Conservation (phyloP, 2,797 vertebrate genomes). For the Pangasius mekongensis region DNA sequence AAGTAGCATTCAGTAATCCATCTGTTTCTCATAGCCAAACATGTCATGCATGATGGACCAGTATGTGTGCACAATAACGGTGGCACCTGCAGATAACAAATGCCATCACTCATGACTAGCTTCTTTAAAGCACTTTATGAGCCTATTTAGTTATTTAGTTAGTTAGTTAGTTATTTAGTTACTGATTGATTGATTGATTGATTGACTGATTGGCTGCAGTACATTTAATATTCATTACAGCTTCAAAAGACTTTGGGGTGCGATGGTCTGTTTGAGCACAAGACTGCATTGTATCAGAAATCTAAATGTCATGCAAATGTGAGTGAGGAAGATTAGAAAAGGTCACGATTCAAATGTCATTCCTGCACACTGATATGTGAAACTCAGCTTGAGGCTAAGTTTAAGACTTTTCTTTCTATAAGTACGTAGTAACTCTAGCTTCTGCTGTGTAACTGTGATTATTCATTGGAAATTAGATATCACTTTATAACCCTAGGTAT, state of each 20-base stretch:
- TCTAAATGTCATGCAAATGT: slow-evolving; percentile 62
- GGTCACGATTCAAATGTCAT: slow-evolving; percentile 59
- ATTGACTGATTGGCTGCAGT: neutral
- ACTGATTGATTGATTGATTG: neutral
- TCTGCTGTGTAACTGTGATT: neutral
- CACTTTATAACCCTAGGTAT: neutral
- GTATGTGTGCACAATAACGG: slow-evolving; percentile 43
- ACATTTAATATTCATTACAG: neutral
- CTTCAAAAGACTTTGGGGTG: neutral
- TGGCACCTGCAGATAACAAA: slow-evolving; percentile 49
- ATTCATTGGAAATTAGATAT: neutral
- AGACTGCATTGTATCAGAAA: slow-evolving; percentile 46
- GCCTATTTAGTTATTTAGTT: no score
- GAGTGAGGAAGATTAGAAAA: slow-evolving; percentile 55
- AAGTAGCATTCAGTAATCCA: slow-evolving; percentile 41
- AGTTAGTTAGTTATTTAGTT: no score
- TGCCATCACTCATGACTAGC: slow-evolving; percentile 18
- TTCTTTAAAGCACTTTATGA: slow-evolving; percentile 4
- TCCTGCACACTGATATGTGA: slow-evolving; percentile 21
- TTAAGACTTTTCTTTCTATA: neutral
- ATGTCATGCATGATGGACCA: slow-evolving; percentile 46
- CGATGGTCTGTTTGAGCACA: slow-evolving; percentile 23
- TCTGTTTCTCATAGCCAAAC: slow-evolving; percentile 27
- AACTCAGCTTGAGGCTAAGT: neutral
- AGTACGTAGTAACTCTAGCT: neutral